These are phyloP conservation scores for Therioaphis trifolii DNA, from an alignment of 2,888 invertebrate genomes.

Conservation along the genomic window DNA sequence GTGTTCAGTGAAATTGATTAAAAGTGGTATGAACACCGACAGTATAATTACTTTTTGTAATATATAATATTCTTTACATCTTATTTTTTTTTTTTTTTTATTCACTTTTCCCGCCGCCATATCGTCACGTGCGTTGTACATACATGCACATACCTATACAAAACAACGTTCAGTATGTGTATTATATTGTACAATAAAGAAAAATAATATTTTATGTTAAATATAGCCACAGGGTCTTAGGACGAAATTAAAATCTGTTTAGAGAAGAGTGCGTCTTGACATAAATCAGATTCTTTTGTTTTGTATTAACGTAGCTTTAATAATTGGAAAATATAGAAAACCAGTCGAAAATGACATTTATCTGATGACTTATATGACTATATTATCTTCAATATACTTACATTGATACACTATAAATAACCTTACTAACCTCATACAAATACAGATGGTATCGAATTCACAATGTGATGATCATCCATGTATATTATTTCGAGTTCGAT, in stretches of 20 bases:
- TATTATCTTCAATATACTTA: background rate
- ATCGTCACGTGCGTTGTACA: background rate
- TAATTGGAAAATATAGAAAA: conserved; percentile 22
- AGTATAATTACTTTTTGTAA: background rate
- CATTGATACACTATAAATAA: background rate
- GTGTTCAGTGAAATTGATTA: conserved; percentile 9
- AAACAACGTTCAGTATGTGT: conserved; percentile 20
- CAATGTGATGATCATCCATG: background rate
- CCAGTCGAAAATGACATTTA: background rate
- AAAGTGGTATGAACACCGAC: conserved; percentile 20
- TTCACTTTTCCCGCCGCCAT: background rate
- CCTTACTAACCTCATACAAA: background rate
- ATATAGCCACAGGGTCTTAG: conserved; percentile 19
- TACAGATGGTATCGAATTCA: background rate
- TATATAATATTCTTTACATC: too few relatives aligned
- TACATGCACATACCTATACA: conserved; percentile 33
- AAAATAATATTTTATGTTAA: conserved; percentile 27
- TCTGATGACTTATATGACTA: background rate
- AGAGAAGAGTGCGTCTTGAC: background rate
- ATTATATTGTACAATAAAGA: conserved; percentile 30
- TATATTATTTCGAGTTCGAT: background rate
- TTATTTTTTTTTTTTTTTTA: background rate
- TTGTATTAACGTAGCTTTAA: background rate
- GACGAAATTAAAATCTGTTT: conserved; percentile 48
- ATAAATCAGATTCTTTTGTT: conserved; percentile 46